Conservation (phyloP, 2,113 vertebrate species). For the Neodontobutis hainanensis region DNA sequence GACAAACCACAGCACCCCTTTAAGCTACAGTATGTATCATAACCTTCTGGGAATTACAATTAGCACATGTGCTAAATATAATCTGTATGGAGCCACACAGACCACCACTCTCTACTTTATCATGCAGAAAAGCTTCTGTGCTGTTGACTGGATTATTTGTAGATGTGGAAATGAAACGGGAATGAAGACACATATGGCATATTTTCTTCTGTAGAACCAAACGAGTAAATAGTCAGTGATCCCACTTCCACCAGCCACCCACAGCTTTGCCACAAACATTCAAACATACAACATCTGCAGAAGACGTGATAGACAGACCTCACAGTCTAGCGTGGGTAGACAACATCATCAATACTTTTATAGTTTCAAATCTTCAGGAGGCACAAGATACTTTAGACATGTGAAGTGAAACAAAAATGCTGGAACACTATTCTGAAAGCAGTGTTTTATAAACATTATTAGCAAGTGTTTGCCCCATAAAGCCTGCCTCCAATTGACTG, state of each 20-base stretch:
- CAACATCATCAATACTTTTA: neutral
- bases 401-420: too few species aligned
- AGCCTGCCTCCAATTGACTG: too few species aligned
- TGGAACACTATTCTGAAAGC: too few species aligned
- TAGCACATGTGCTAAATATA: constrained; percentile 16
- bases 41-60: constrained; percentile 49
- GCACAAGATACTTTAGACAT: too few species aligned
- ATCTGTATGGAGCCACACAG: constrained; percentile 14
- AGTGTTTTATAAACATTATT: too few species aligned
- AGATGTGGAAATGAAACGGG: neutral
- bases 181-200: constrained; percentile 1
- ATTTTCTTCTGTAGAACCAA: constrained; percentile 23
- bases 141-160: neutral
- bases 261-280: constrained; percentile 39
- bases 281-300: constrained; percentile 33
- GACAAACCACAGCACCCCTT: constrained; percentile 33
- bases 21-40: constrained; percentile 41
- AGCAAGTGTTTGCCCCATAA: too few species aligned
- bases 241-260: constrained; percentile 27
- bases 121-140: neutral
- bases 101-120: neutral
- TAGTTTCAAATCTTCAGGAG: too few species aligned
- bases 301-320: constrained; percentile 19
- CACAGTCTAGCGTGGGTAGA: constrained; percentile 13
- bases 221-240: constrained; percentile 25